These are phyloP conservation scores for Papilio glaucus DNA, from an alignment of 1,140 invertebrate genomes.

Conservation along the genomic window DNA sequence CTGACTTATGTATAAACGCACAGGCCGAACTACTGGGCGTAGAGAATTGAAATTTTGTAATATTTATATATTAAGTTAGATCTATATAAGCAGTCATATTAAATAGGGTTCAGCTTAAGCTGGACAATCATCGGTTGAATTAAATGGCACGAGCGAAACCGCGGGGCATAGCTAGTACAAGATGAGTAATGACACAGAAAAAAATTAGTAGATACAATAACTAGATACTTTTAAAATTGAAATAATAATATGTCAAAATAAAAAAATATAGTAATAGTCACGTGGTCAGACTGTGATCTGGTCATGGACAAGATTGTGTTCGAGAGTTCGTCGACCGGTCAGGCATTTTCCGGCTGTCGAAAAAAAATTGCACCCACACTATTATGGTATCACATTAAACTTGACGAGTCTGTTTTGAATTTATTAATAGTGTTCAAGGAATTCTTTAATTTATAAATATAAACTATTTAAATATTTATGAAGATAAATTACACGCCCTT, in stretches of 20 bases:
- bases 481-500: neutral
- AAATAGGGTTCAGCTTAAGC: too few species aligned
- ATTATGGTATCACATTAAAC: constrained; percentile 59
- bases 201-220: too few species aligned
- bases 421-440: constrained; percentile 40
- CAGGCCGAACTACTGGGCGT: too few species aligned
- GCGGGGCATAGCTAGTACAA: too few species aligned
- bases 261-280: constrained; percentile 40
- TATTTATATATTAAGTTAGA: too few species aligned
- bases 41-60: too few species aligned
- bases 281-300: constrained; percentile 46
- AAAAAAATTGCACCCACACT: constrained; percentile 47
- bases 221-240: too few species aligned
- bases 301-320: constrained; percentile 63
- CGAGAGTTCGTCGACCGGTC: constrained; percentile 62
- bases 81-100: too few species aligned
- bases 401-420: constrained; percentile 48
- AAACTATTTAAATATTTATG: neutral
- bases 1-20: too few species aligned
- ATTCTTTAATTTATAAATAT: neutral
- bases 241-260: neutral
- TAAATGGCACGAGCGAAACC: too few species aligned
- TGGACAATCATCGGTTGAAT: too few species aligned
- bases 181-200: too few species aligned
- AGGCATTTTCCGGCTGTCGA: constrained; percentile 66